Evolutionary conservation across 2,888 invertebrate genomes (phyloP), one percentile per base, ranked within the genome.

Genomic region (Calliscelio sp.): DNA sequence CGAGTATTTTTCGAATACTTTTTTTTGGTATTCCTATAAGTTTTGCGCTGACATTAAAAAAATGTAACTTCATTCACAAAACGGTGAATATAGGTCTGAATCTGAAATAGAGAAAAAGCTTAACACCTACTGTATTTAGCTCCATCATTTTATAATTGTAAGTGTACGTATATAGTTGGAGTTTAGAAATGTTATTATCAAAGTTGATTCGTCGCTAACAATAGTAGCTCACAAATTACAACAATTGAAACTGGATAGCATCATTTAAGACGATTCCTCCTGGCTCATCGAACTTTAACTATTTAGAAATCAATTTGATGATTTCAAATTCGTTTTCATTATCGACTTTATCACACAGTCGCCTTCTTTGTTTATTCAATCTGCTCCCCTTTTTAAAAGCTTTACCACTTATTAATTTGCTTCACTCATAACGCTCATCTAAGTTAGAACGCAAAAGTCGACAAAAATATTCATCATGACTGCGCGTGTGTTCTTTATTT

Each of bases 101-200:
- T 84, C 63, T 57, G 70, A 84, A 77, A 51, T 84, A 79, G 68
- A 86, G 73, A 81, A 57, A 74, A 81, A 73, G 81, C 73, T 82
- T 80, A 65, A 73, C 73, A 61, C 68, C 59, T 84, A 81, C 51
- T 35, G 57, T 68, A 74, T 81, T 83, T 68, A 80, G 82, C 70
- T 81, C 74, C 81, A 68, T 79, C 73, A 25, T 68, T 61, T 57
- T 32, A 71, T 71, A 70, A 79, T 66, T 75, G 28, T 81, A 79
- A 74, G 41, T 81, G 73, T 81, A 75, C 75, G 78, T 81, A 81
- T 81, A 78, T 78, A 84, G 74, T 78, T 84, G 79, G 75, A 71
- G 81, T 86, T 80, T 86, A 86, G 75, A 86, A 86, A 84, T 55
- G 59, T 68, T 78, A 57, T 84, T 84, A 84, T 86, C 84, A 82